Base-by-base conservation (phyloP, 2,113 vertebrate species). In the Mellivora capensis region DNA sequence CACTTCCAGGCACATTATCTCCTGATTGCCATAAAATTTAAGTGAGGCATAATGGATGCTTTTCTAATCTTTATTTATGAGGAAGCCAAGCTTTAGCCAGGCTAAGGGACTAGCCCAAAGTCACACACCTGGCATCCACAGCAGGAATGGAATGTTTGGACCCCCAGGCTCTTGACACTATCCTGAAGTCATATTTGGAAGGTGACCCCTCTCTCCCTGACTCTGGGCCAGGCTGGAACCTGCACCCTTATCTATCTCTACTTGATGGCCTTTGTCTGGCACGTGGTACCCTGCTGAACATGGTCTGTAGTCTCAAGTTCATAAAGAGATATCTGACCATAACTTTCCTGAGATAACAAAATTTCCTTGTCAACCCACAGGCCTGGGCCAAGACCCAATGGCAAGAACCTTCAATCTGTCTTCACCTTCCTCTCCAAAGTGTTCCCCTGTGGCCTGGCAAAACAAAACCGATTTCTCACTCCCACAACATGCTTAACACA, bases 21-120 rank as follows among this genome's bases (percentile, higher is more conserved):
- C 61, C 54, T 64, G 84, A 81, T 84, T n/a, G 20, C 69, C 49
- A 37, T 57, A 74, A 92, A 83, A 84, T 74, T 84, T 87, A 83
- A n/a, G 1, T 17, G 39, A 91, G 39, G 74, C 59, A 87, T 10
- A 54, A 74, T 17, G 34, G 44, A 18, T 86, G 12, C 57, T 97
- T 87, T 97, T 77, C 52, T 83, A 57, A 59, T 79, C 61, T 54
- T 91, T 52, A 42, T 96, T 88, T 89, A 37, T 84, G 52, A 94
- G 47, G 57, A 93, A 96, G 79, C 54, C 62, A 25, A 96, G 18
- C 1, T 52, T 94, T 52, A 71, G n/a, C 5, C 61, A 69, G 23
- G 5, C 54, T 62, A 77, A 83, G 47, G 18, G 27, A 67, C 23
- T 1, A 5, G 37, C 31, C 64, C 21, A 42, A 69, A 81, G n/a